phyloP scores from a whole-genome alignment of 2,888 invertebrate species.

The Dastarcus helophoroides region DNA sequence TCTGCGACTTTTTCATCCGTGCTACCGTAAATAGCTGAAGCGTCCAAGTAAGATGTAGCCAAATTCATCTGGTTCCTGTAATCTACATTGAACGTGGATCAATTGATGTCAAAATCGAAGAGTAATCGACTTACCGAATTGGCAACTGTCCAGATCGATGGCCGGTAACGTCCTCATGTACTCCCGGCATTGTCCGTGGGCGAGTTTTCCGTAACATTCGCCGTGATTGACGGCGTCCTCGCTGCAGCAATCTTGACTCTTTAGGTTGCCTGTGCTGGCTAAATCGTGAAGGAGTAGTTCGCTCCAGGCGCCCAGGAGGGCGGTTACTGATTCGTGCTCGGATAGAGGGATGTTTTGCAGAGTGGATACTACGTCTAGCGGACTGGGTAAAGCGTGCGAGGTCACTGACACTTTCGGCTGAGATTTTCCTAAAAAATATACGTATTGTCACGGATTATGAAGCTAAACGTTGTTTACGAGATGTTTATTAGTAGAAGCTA shows the following conservation, averaged over 20 bases:
- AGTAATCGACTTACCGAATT: conserved; percentile 43
- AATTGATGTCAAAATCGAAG: too few species aligned
- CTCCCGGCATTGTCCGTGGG: conserved; percentile 44
- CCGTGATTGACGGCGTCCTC: conserved; percentile 35
- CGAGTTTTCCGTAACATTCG: conserved; percentile 44
- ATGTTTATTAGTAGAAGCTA: too few species aligned
- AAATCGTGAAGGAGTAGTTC: conserved; percentile 64
- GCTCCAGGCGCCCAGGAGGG: conserved; percentile 70
- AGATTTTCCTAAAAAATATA: conserved; percentile 36
- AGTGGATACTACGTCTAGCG: conserved; percentile 46
- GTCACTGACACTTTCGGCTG: conserved; percentile 42
- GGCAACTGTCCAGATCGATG: conserved; percentile 48
- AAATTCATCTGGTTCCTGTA: conserved; percentile 75
- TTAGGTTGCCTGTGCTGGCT: conserved; percentile 51
- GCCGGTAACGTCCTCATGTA: conserved; percentile 63
- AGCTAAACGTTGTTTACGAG: too few species aligned
- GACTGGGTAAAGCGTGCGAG: conserved; percentile 49
- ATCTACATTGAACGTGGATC: too few species aligned
- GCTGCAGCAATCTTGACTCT: conserved; percentile 39
- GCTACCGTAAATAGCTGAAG: conserved; percentile 69
- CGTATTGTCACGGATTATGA: too few species aligned
- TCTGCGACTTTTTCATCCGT: conserved; percentile 59
- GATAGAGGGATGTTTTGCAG: conserved; percentile 45
- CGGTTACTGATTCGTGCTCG: conserved; percentile 64
- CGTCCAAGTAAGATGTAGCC: conserved; percentile 74